phyloP scores from a whole-genome alignment of 2,888 invertebrate species.

The Yponomeuta plumbellus region DNA sequence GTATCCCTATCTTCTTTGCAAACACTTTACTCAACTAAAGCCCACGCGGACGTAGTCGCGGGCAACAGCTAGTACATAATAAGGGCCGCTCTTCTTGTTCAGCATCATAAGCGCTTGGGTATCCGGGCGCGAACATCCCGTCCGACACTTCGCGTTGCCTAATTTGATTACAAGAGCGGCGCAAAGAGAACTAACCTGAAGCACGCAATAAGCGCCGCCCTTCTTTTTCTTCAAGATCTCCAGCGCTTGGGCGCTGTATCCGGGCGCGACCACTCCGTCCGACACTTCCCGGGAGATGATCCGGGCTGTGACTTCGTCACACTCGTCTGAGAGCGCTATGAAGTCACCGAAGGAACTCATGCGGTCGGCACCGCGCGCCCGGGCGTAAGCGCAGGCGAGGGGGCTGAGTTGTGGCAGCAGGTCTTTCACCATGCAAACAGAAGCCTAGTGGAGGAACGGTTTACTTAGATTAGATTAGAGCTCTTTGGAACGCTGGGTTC shows the following conservation, averaged over 20 bases:
- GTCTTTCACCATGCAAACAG: constrained; percentile 96
- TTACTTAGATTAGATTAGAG: too few relatives aligned
- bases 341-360: constrained; percentile 99
- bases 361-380: constrained; percentile 97
- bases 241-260: constrained; percentile 89
- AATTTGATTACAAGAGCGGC: constrained; percentile 58
- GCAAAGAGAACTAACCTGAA: constrained; percentile 74
- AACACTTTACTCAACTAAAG: too few relatives aligned
- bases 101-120: constrained; percentile 91
- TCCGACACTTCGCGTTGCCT: constrained; percentile 95
- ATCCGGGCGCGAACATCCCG: constrained; percentile 98
- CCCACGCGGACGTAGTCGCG: too few relatives aligned
- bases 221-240: constrained; percentile 95
- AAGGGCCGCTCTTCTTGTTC: constrained; percentile 94
- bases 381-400: constrained; percentile 93
- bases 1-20: too few relatives aligned
- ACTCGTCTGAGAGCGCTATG: constrained; percentile 93
- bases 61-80: constrained; percentile 90
- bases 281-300: constrained; percentile 96
- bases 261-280: constrained; percentile 98
- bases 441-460: constrained; percentile 77
- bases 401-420: constrained; percentile 84
- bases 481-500: too few relatives aligned
- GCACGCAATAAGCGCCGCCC: constrained; percentile 91
- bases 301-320: constrained; percentile 92